Evolutionary conservation across 2,888 invertebrate species (phyloP), one percentile per base, ranked within the genome.

Genomic region (Philhelius pedissequus): DNA sequence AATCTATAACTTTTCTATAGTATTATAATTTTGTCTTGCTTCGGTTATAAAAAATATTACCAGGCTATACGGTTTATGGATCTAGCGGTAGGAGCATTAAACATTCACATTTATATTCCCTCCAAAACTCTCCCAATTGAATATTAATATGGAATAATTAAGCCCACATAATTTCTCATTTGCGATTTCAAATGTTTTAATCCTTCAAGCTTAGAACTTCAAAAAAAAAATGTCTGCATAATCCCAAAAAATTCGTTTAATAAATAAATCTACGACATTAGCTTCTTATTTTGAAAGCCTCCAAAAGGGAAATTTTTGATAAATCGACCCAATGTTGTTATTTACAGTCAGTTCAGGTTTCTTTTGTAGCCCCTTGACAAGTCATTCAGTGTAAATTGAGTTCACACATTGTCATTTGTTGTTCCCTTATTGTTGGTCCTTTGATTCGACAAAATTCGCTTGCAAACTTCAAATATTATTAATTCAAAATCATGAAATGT

Each of bases 401-500:
- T 0, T 27, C 15, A 52, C n/a, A 27, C n/a, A 8, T 18, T 6
- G 0, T 18, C 1, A 11, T 54, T 3, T 32, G 5, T 1, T 30
- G 4, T 11, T 32, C 7, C 5, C 13, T 6, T 13, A 13, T 6
- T 6, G 2, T 1, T 13, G 18, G 1, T n/a, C 13, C 32, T 35
- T 5, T 35, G 5, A 25, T 20, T 13, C 2, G 20, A 13, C 32
- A 20, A 56, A 20, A 56, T 35, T 54, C 43, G 62, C 43, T 62
- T 62, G 62, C 62, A 64, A 64, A 64, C 27, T 43, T 30, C n/a
- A n/a, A 62, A 38, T 58, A 40, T n/a, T n/a, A 22, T 30, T 45
- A 30, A n/a, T 30, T 62, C 9, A 60, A 25, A 25, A 40, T 40
- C 15, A 22, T 40, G 35, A 25, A 38, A 40, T 25, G 60, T 40